Percentiles rank a stretch among this genome's conserved stretches.
phyloP scores from a whole-genome alignment of 2,797 vertebrate species.

The Scleropages formosus region DNA sequence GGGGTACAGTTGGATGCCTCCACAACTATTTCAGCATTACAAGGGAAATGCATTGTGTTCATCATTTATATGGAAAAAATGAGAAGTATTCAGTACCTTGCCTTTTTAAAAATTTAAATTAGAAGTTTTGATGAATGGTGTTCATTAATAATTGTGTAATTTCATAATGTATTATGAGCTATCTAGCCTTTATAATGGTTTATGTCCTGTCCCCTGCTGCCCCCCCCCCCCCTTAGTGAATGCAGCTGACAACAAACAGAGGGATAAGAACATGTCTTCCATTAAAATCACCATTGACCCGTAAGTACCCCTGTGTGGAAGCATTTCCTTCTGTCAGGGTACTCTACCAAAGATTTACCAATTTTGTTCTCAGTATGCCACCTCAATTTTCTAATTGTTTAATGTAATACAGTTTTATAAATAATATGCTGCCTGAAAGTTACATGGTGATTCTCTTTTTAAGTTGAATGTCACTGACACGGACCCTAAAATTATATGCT shows the following conservation, averaged over 20 bases:
- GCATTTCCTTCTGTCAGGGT: background rate
- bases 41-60: constrained; percentile 2
- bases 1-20: background rate
- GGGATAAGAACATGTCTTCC: constrained; percentile 94
- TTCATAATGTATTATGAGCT: constrained; percentile 24
- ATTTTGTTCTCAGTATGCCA: background rate
- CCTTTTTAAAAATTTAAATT: background rate
- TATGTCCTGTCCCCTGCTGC: constrained; percentile 45
- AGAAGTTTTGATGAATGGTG: no score
- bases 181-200: constrained; percentile 32
- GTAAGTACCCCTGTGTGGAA: constrained; percentile 72
- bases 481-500: background rate
- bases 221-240: constrained; percentile 83
- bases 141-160: background rate
- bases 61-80: background rate
- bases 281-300: constrained; percentile 97
- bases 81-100: background rate
- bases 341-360: background rate
- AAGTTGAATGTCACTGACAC: background rate
- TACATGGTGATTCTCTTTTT: constrained; percentile 5
- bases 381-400: background rate
- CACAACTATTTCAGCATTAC: background rate
- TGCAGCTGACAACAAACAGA: constrained; percentile 97
- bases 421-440: background rate
- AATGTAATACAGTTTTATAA: constrained; percentile 32